Percentiles rank a stretch among this genome's conserved stretches.
Conservation (phyloP, 2,888 invertebrate genomes). For the Gymnoscelis rufifasciata region DNA sequence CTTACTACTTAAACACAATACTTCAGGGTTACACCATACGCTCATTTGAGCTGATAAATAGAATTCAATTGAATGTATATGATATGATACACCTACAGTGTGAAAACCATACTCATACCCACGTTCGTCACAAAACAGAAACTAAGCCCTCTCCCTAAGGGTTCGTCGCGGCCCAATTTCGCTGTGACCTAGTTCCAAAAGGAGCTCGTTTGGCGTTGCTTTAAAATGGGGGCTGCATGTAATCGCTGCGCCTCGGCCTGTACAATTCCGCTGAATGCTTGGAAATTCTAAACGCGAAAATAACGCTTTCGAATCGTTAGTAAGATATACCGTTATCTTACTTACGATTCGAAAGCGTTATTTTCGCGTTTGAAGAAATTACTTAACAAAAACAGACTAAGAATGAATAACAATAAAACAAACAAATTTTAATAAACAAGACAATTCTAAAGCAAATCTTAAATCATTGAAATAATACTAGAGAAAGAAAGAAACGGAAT, state of each 20-base stretch:
- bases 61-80: not conserved
- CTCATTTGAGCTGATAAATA: not conserved
- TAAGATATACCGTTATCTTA: too few species aligned
- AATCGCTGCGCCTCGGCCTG: slow-evolving; percentile 54
- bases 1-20: not conserved
- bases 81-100: not conserved
- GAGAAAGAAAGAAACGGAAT: not conserved
- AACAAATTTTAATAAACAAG: too few species aligned
- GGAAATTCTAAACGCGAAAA: not conserved
- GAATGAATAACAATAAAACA: too few species aligned
- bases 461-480: too few species aligned
- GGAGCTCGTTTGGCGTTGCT: slow-evolving; percentile 67
- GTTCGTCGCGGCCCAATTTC: slow-evolving; percentile 71
- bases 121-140: slow-evolving; percentile 41
- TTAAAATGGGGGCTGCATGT: slow-evolving; percentile 68
- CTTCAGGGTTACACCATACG: slow-evolving; percentile 1
- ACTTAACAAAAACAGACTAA: too few species aligned
- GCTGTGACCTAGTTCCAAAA: slow-evolving; percentile 70
- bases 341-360: too few species aligned
- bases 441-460: too few species aligned
- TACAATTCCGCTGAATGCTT: slow-evolving; percentile 8
- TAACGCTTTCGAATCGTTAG: too few species aligned
- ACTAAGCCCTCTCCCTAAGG: slow-evolving; percentile 54
- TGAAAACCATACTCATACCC: slow-evolving; percentile 37
- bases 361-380: too few species aligned